phyloP scores from a whole-genome alignment of 2,113 vertebrate species.

The Setophaga petechia region DNA sequence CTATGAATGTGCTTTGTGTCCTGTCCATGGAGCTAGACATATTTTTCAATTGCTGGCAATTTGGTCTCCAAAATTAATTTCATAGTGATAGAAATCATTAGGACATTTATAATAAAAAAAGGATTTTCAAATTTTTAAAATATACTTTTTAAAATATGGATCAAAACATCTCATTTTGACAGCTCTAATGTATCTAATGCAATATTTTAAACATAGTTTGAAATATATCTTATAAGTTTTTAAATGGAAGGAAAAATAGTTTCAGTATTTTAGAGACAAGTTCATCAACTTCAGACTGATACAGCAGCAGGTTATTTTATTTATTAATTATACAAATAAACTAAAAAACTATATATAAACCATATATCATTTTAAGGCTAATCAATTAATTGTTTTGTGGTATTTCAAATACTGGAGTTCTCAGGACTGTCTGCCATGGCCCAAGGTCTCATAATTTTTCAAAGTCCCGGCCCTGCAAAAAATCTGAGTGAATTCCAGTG shows the following conservation, averaged over 20 bases:
- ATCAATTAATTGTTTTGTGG: neutral
- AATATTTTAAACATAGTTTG: neutral
- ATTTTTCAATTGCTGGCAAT: neutral
- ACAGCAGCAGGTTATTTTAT: neutral
- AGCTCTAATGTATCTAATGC: neutral
- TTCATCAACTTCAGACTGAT: neutral
- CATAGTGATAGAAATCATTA: neutral
- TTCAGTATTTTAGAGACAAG: neutral
- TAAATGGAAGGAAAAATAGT: neutral
- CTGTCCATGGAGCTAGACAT: accelerated
- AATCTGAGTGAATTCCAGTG: neutral
- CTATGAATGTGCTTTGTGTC: neutral
- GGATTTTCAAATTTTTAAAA: accelerated
- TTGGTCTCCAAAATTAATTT: neutral
- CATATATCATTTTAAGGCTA: neutral
- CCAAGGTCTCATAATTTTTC: neutral
- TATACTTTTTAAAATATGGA: neutral
- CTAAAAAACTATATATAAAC: neutral
- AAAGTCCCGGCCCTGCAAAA: neutral
- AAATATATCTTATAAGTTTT: neutral
- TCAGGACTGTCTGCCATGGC: neutral
- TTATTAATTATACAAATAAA: neutral
- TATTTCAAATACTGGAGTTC: neutral
- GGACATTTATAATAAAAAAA: neutral
- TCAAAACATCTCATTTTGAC: neutral